Evolutionary conservation across 2,797 vertebrate genomes (phyloP).

Genomic region (Sus cebifrons): DNA sequence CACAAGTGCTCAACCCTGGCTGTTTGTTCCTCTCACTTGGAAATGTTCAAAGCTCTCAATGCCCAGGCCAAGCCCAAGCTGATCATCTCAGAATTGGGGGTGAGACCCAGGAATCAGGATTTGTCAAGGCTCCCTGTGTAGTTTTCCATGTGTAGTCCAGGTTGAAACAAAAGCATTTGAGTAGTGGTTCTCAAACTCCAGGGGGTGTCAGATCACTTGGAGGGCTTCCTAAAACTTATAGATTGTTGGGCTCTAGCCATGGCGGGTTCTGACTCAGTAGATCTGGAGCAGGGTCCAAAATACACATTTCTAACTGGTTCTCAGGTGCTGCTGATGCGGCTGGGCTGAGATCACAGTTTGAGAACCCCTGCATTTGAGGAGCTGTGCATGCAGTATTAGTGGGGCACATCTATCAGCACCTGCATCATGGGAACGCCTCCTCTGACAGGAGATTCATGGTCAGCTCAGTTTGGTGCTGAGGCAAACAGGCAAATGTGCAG

Average conservation of each 20-base stretch:
- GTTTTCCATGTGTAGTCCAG: background rate
- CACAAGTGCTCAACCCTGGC: background rate
- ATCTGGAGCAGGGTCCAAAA: background rate
- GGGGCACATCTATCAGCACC: background rate
- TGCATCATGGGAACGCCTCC: background rate
- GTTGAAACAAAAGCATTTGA: background rate
- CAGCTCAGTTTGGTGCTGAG: background rate
- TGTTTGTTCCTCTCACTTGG: background rate
- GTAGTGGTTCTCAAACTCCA: slow-evolving; percentile 1
- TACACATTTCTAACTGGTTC: background rate
- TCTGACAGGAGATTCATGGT: background rate
- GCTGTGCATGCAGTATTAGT: background rate
- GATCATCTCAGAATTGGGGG: background rate
- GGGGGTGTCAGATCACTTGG: background rate
- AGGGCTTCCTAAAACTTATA: background rate
- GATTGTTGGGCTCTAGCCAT: background rate
- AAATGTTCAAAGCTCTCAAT: slow-evolving; percentile 14
- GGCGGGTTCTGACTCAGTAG: background rate
- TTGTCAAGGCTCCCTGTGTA: background rate
- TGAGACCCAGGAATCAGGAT: background rate
- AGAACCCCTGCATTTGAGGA: background rate
- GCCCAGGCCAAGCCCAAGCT: background rate
- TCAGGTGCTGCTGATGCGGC: background rate
- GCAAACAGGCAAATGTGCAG: background rate
- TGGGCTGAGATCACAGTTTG: background rate